phyloP scores from a whole-genome alignment of 2,888 invertebrate genomes.

The Lypha dubia region DNA sequence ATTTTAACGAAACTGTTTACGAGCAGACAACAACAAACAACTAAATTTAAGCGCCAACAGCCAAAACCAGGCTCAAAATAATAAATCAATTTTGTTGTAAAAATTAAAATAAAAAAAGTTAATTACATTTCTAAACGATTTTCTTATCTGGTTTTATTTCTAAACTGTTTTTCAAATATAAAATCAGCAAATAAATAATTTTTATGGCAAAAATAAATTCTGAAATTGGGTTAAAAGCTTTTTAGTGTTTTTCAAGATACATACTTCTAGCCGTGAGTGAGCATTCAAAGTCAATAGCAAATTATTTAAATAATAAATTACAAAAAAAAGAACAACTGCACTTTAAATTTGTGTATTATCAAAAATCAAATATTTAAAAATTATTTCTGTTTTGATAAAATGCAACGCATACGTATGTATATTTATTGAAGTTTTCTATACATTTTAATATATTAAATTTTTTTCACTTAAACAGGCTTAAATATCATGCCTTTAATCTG shows the following conservation, averaged over 20 bases:
- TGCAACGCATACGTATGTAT: too few relatives aligned
- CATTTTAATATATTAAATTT: background rate
- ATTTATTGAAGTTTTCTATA: background rate
- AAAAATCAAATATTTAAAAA: slow-evolving; percentile 12
- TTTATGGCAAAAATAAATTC: slow-evolving; percentile 47
- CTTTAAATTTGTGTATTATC: slow-evolving; percentile 11
- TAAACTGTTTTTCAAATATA: slow-evolving; percentile 1
- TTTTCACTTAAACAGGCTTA: background rate
- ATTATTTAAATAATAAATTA: slow-evolving; percentile 21
- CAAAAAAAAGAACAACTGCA: background rate
- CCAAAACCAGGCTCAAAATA: slow-evolving; percentile 11
- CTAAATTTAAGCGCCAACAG: slow-evolving; percentile 39
- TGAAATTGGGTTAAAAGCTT: slow-evolving; percentile 70
- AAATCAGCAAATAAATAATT: slow-evolving; percentile 28
- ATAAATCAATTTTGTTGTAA: slow-evolving; percentile 54
- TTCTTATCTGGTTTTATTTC: too few relatives aligned
- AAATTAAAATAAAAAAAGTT: background rate
- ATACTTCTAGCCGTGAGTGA: background rate
- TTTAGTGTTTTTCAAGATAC: slow-evolving; percentile 59
- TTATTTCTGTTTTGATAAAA: background rate
- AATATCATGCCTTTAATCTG: background rate
- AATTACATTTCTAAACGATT: too few relatives aligned
- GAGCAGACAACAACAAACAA: background rate
- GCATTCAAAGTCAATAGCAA: slow-evolving; percentile 12
- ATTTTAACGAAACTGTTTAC: background rate